Evolutionary conservation across 2,888 invertebrate genomes (phyloP), one percentile per base, ranked within the genome.

Genomic region (Drosophila parthenogenetica): DNA sequence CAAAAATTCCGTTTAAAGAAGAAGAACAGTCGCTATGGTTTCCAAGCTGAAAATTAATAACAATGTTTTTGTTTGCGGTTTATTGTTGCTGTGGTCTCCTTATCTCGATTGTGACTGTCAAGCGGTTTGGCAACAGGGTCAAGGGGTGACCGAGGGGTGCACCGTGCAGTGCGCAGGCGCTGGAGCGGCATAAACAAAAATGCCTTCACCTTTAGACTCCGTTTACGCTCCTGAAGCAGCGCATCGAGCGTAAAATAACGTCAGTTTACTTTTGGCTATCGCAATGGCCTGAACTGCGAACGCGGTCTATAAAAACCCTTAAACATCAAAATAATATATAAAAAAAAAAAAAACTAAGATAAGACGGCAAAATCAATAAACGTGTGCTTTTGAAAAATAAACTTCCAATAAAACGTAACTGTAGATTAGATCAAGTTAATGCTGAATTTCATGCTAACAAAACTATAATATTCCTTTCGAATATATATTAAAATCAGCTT

Each of bases 151-250:
- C 43, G 50, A 19, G 8, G 51, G 54, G n/a, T 35, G 40, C 8
- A 22, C 49, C 13, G 29, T n/a, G 11, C 22, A 60, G 4, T 77
- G 80, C 81, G 83, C 85, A 68, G 65, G 45, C 79, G 73, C 77
- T 70, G 51, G 81, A 87, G 81, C 75, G 73, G 81, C 68, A 78
- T 84, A 87, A 84, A 84, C 83, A 84, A 87, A 84, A 87, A 81
- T 84, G 84, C 81, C 74, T 73, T 73, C 54, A 77, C 77, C 71
- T 79, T 80, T 70, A 50, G 61, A 61, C 58, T 69, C 58, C 58
- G 42, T 48, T 48, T 19, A 32, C 53, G 72, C 68, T 65, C 59
- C 39, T 46, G 51, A 43, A 13, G 29, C 46, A 46, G 45, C 46
- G 43, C 19, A 46, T 29, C 42, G 75, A 75, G 77, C 70, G 60